These are phyloP conservation scores for Diarsia brunnea DNA, from an alignment of 2,888 invertebrate genomes.

Conservation along the genomic window DNA sequence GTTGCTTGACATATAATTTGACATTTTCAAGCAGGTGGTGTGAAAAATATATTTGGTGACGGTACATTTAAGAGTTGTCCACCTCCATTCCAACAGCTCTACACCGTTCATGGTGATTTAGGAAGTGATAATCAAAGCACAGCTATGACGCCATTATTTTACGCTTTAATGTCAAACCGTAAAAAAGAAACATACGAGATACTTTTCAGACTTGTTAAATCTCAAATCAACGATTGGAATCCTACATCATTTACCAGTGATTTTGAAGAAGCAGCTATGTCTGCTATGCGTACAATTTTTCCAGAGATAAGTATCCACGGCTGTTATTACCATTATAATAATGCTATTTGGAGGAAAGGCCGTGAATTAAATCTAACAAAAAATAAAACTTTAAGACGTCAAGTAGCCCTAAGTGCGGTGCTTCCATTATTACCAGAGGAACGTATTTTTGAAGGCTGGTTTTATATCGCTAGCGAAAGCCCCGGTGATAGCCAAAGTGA, in stretches of 20 bases:
- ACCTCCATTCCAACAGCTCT: slow-evolving; percentile 16
- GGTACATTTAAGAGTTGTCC: slow-evolving; percentile 7
- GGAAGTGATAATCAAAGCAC: slow-evolving; percentile 27
- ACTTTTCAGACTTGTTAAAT: not conserved
- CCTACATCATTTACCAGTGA: not conserved
- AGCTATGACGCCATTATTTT: slow-evolving; percentile 1
- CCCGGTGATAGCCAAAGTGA: not conserved
- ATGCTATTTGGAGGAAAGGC: not conserved
- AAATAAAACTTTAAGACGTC: not conserved
- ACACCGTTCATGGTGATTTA: slow-evolving; percentile 45
- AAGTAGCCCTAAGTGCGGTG: not conserved
- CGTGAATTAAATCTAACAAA: not conserved
- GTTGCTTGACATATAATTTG: too few relatives aligned
- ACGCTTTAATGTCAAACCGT: slow-evolving; percentile 1
- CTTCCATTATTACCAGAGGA: not conserved
- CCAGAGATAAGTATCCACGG: not conserved
- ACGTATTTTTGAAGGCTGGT: not conserved
- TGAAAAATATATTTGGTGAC: not conserved
- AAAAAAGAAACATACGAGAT: slow-evolving; percentile 1
- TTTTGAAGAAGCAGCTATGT: not conserved
- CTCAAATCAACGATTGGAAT: slow-evolving; percentile 2
- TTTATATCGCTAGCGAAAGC: not conserved
- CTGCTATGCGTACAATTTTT: not conserved
- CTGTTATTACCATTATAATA: slow-evolving; percentile 3
- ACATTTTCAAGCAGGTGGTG: too few relatives aligned